These are phyloP conservation scores for Oxygymnocypris stewartii DNA, from an alignment of 2,113 vertebrate species.

Conservation along the genomic window DNA sequence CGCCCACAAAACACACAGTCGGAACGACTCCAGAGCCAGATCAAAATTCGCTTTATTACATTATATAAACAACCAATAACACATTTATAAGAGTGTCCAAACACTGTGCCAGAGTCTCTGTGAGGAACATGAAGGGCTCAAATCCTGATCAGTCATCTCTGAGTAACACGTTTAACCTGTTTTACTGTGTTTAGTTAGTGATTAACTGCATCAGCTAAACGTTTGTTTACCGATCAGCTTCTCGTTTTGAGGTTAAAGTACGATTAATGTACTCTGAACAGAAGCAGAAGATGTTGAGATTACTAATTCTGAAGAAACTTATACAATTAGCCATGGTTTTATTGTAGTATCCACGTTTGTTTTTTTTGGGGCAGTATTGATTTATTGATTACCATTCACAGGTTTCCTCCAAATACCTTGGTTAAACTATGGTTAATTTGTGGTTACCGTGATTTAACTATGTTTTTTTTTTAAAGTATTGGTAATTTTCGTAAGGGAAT, in stretches of 20 bases:
- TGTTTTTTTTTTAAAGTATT: too few relatives aligned
- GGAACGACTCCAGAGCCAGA: neutral
- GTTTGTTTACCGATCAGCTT: neutral
- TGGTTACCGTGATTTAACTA: too few relatives aligned
- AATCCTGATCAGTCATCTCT: neutral
- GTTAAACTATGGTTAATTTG: too few relatives aligned
- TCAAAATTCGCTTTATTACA: neutral
- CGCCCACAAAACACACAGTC: constrained; percentile 49
- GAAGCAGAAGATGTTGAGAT: neutral
- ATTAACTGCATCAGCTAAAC: neutral
- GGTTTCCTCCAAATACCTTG: too few relatives aligned
- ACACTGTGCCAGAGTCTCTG: too few relatives aligned
- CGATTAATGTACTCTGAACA: neutral
- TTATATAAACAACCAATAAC: neutral
- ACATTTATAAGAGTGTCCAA: neutral
- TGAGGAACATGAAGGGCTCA: neutral
- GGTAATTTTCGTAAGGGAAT: too few relatives aligned
- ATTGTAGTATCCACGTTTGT: too few relatives aligned
- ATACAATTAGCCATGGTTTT: too few relatives aligned
- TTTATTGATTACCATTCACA: too few relatives aligned
- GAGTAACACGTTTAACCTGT: neutral
- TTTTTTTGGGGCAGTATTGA: too few relatives aligned
- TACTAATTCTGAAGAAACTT: too few relatives aligned
- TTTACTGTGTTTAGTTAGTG: neutral
- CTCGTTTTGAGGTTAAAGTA: neutral